Base-by-base conservation (phyloP, 1,140 invertebrate species). In the Dysdera silvatica region DNA sequence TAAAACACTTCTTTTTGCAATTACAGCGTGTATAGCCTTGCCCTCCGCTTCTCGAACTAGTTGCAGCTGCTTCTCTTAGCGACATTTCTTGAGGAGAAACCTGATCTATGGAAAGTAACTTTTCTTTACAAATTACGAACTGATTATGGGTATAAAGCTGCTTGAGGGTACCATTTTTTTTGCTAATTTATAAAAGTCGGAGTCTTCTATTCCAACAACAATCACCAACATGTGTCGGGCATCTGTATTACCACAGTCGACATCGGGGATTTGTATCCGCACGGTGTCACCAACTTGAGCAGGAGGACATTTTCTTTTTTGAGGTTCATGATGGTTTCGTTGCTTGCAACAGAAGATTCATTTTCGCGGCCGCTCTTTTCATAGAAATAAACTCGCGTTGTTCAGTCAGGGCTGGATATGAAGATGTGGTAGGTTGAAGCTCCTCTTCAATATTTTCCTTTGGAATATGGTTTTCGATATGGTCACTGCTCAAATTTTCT, bases 361-460 rank as follows among this genome's bases (percentile, higher is more conserved):
- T 26, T 52, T 57, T 57, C n/a, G 61, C 53, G 26, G 41, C 61
- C 20, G 14, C 61, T 57, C 18, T 63, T 63, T 57, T 61, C 48
- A 23, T 47, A 63, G 41, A 63, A 58, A 63, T 64, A 29, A 64
- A 58, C 31, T 49, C 43, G 24, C 51, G 24, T 64, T 64, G 7
- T 58, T 57, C 48, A 52, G 54, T 64, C 61, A 64, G 29, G 43
- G 37, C 55, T 64, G 49, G 56, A 58, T 40, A 40, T 43, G 61
- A 64, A 51, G 61, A 35, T 49, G 54, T 24, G 23, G 33, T 57
- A 59, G 31, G 45, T 48, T 64, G 41, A 23, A 55, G 41, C 29
- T 58, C 48, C 54, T 64, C 54, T 58, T 64, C 54, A 49, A 58
- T 45, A 58, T 33, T 57, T 48, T 64, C 47, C 23, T 52, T 52